phyloP scores from a whole-genome alignment of 2,888 invertebrate species.

The Agonopterix arenella region DNA sequence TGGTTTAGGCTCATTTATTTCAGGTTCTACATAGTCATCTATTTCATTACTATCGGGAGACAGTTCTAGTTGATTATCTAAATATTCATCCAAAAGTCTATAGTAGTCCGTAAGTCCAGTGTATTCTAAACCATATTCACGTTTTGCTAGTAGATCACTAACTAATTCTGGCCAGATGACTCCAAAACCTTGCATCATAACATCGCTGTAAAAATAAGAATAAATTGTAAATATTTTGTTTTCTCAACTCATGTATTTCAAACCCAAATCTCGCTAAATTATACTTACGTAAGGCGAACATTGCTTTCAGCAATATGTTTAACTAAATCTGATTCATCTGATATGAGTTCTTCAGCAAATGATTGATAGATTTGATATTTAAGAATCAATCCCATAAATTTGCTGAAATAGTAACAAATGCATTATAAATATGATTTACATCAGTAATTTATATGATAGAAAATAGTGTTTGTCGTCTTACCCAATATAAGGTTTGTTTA shows the following conservation, averaged over 20 bases:
- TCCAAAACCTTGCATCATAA: conserved; percentile 64
- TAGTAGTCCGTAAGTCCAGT: conserved; percentile 75
- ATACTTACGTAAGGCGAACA: conserved; percentile 57
- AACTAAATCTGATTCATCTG: conserved; percentile 60
- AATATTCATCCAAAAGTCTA: conserved; percentile 70
- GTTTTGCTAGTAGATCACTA: conserved; percentile 61
- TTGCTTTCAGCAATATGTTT: conserved; percentile 55
- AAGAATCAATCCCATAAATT: conserved; percentile 73
- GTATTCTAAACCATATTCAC: conserved; percentile 65
- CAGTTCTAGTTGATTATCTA: conserved; percentile 66
- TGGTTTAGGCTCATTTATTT: conserved; percentile 25
- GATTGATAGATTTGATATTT: conserved; percentile 77
- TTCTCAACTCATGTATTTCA: no score
- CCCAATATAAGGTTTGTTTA: conserved; percentile 76
- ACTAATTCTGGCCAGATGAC: conserved; percentile 67
- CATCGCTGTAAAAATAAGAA: conserved; percentile 38
- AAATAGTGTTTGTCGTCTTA: conserved; percentile 23
- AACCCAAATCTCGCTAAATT: neutral
- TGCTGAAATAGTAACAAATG: conserved; percentile 47
- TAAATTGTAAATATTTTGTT: neutral
- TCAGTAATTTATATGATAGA: conserved; percentile 1
- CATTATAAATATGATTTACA: neutral
- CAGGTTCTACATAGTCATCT: conserved; percentile 54
- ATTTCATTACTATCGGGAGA: conserved; percentile 26
- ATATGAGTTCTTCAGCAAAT: conserved; percentile 62